A percentile compares a stretch with the other conserved stretches of the same genome.
Evolutionary conservation across 2,113 vertebrate genomes (phyloP).

Genomic region (Strix uralensis): DNA sequence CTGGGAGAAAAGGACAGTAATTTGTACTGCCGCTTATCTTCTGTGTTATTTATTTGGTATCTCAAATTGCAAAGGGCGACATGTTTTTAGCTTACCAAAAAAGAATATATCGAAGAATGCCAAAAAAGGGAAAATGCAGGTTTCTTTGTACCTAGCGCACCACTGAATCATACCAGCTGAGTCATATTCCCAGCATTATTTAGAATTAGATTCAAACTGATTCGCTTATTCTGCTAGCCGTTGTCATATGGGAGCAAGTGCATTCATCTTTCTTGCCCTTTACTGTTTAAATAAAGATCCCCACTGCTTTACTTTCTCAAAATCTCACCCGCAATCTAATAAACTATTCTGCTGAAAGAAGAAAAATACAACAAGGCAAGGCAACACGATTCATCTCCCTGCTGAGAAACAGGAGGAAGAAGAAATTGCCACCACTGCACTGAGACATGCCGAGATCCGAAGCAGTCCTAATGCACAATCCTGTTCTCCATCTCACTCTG

Average conservation of each 20-base stretch:
- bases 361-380: neutral
- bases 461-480: neutral
- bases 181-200: slow-evolving; percentile 40
- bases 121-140: slow-evolving; percentile 14
- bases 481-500: neutral
- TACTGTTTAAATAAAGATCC: slow-evolving; percentile 27
- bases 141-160: neutral
- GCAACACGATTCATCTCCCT: neutral
- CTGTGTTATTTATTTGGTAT: neutral
- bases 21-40: neutral
- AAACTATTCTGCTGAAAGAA: neutral
- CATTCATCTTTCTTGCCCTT: slow-evolving; percentile 35
- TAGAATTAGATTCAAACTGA: slow-evolving; percentile 46
- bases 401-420: neutral
- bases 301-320: slow-evolving; percentile 15
- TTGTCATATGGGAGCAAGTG: slow-evolving; percentile 5
- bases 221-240: neutral
- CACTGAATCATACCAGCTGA: slow-evolving; percentile 42
- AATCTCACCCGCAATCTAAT: neutral
- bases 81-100: neutral
- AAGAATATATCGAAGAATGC: neutral
- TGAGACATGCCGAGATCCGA: neutral
- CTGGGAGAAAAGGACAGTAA: neutral
- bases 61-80: neutral
- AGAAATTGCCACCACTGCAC: neutral